Evolutionary conservation across 2,888 invertebrate species (phyloP).

Genomic region (Operophtera brumata): DNA sequence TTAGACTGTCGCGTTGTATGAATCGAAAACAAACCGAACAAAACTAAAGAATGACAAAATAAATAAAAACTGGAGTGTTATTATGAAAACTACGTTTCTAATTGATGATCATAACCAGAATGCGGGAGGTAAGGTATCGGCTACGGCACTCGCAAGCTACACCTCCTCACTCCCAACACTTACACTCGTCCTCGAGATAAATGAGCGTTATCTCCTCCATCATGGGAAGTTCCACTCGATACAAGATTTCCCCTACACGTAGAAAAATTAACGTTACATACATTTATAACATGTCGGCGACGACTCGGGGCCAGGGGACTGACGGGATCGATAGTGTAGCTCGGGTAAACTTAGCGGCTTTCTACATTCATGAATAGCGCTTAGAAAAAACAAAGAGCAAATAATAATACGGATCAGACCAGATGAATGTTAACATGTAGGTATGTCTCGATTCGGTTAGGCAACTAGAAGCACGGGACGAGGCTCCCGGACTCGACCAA

Average conservation of each 20-base stretch:
- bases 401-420: slow-evolving; percentile 54
- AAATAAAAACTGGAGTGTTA: slow-evolving; percentile 77
- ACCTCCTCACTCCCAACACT: slow-evolving; percentile 83
- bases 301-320: slow-evolving; percentile 28
- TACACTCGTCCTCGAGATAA: slow-evolving; percentile 94
- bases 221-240: slow-evolving; percentile 95
- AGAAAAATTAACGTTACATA: slow-evolving; percentile 81
- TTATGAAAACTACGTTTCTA: slow-evolving; percentile 81
- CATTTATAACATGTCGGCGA: slow-evolving; percentile 52
- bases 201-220: slow-evolving; percentile 96
- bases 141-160: slow-evolving; percentile 85
- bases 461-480: slow-evolving; percentile 80
- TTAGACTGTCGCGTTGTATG: slow-evolving; percentile 75
- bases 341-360: slow-evolving; percentile 45
- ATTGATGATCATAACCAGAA: slow-evolving; percentile 82
- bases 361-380: slow-evolving; percentile 61
- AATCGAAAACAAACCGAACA: slow-evolving; percentile 68
- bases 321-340: slow-evolving; percentile 26
- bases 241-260: slow-evolving; percentile 92
- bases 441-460: slow-evolving; percentile 57
- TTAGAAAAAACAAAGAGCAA: slow-evolving; percentile 61
- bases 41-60: slow-evolving; percentile 70
- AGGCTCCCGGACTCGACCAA: slow-evolving; percentile 59
- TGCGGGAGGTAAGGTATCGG: slow-evolving; percentile 81
- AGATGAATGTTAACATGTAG: slow-evolving; percentile 52